A percentile compares a stretch with the other conserved stretches of the same genome.
These are phyloP conservation scores for Leptonema lineaticorne DNA, from an alignment of 1,140 invertebrate genomes.

Conservation along the genomic window DNA sequence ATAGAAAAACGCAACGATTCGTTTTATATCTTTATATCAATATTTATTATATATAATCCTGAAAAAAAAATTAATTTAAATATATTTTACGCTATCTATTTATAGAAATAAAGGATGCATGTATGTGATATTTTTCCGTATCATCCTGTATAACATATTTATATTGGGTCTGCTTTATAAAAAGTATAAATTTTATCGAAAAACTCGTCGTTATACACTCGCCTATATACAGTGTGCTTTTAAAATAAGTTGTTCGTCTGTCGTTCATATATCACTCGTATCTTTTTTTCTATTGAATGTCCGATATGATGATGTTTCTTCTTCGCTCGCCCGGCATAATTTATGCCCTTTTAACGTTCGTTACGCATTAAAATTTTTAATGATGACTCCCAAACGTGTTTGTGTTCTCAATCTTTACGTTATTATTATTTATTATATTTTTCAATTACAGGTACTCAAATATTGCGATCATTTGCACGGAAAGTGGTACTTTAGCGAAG, in stretches of 20 bases:
- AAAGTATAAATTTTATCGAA: conserved; percentile 14
- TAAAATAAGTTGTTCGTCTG: neutral
- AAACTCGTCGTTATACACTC: neutral
- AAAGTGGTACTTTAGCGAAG: conserved; percentile 99
- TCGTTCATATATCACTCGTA: neutral
- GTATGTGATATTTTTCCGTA: no score
- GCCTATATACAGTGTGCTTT: neutral
- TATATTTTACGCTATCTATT: no score
- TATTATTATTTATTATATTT: conserved; percentile 9
- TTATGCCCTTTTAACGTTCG: neutral
- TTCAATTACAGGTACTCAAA: conserved; percentile 78
- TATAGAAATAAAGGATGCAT: no score
- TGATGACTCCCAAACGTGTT: neutral
- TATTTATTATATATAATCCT: neutral
- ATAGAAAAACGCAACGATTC: no score
- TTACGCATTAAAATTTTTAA: neutral
- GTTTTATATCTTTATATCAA: neutral
- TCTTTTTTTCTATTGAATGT: conserved; percentile 2
- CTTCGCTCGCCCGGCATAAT: no score
- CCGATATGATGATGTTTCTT: no score
- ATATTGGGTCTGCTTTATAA: neutral
- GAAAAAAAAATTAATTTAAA: neutral
- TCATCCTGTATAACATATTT: neutral
- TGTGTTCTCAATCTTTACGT: neutral
- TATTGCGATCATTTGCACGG: conserved; percentile 98